Percentiles rank a stretch among this genome's conserved stretches.
Evolutionary conservation across 2,113 vertebrate species (phyloP).

Genomic region (Pithys albifrons): DNA sequence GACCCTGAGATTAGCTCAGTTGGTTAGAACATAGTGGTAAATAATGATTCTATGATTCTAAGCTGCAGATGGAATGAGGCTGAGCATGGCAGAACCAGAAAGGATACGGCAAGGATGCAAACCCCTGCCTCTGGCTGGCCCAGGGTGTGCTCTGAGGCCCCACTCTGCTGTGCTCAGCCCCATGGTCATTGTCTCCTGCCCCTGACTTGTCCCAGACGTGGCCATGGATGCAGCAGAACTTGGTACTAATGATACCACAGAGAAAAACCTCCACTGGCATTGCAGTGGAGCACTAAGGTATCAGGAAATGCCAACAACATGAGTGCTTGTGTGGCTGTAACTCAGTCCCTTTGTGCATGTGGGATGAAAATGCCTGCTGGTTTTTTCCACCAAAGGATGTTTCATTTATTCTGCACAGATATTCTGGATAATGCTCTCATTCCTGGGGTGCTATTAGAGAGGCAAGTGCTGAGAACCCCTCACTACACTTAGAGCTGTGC

Average conservation of each 20-base stretch:
- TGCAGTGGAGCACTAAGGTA: background rate
- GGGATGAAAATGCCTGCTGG: accelerated
- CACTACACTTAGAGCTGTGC: background rate
- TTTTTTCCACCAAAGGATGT: background rate
- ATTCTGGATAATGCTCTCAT: background rate
- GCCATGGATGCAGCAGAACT: background rate
- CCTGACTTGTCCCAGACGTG: background rate
- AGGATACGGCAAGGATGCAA: accelerated
- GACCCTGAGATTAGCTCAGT: background rate
- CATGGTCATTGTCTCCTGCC: background rate
- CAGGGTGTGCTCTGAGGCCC: accelerated
- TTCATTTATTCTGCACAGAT: background rate
- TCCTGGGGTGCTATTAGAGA: background rate
- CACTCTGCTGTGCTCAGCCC: background rate
- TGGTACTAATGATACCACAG: background rate
- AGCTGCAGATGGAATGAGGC: background rate
- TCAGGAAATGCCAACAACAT: background rate
- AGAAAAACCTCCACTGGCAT: background rate
- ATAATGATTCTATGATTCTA: background rate
- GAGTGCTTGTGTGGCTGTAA: background rate
- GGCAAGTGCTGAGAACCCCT: background rate
- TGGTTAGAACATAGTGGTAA: background rate
- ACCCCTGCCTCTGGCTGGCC: background rate
- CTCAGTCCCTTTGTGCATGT: background rate
- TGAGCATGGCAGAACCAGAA: accelerated